Percentiles rank a stretch among this genome's conserved stretches.
phyloP scores from a whole-genome alignment of 2,888 invertebrate genomes.

The Hoplodrina blanda region DNA sequence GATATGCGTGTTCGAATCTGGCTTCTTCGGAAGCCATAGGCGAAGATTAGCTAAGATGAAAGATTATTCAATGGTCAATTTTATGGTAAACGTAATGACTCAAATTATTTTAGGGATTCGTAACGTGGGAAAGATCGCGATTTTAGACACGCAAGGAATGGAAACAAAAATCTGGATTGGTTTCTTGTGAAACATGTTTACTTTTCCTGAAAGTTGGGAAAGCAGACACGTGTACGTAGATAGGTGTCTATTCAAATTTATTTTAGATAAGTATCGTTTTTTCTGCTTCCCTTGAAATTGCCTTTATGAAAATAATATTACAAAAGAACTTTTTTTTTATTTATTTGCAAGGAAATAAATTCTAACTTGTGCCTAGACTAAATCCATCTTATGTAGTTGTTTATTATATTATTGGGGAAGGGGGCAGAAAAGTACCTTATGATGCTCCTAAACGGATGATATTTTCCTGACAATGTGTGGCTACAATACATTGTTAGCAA shows the following conservation, averaged over 20 bases:
- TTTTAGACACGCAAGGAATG: conserved; percentile 25
- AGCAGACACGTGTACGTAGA: neutral
- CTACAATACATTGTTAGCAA: too few relatives aligned
- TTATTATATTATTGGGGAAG: neutral
- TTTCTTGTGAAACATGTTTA: neutral
- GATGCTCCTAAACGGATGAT: too few relatives aligned
- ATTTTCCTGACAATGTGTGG: too few relatives aligned
- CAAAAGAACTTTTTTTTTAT: neutral
- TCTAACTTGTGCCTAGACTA: neutral
- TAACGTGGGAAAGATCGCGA: conserved; percentile 66
- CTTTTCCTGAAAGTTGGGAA: neutral
- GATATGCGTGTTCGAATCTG: conserved; percentile 75
- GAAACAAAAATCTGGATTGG: neutral
- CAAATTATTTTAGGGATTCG: conserved; percentile 51
- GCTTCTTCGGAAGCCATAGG: conserved; percentile 85
- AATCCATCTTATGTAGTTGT: neutral
- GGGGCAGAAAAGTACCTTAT: neutral
- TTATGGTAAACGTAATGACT: conserved; percentile 44
- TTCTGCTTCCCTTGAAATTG: neutral
- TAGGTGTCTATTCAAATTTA: neutral
- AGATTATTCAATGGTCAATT: conserved; percentile 35
- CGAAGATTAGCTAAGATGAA: conserved; percentile 55
- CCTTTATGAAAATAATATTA: neutral
- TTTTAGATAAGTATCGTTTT: neutral
- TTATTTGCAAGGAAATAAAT: neutral